phyloP scores from a whole-genome alignment of 2,797 vertebrate genomes.

The Knipowitschia caucasica region DNA sequence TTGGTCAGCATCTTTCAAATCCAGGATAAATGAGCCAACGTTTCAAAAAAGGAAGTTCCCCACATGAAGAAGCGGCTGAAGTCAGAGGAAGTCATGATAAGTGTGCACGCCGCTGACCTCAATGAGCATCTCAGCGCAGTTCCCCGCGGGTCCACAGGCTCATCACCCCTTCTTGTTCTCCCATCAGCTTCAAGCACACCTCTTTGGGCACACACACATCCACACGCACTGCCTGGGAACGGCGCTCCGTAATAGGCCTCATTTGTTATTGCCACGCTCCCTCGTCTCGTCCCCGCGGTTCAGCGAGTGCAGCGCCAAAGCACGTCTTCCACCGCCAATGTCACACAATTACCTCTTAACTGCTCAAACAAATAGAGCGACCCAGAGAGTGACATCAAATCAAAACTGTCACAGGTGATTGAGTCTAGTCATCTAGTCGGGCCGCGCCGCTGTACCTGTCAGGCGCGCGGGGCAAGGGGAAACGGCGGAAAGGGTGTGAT shows the following conservation, averaged over 20 bases:
- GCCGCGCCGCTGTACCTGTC: constrained; percentile 75
- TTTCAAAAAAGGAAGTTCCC: constrained; percentile 8
- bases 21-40: constrained; percentile 29
- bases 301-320: constrained; percentile 77
- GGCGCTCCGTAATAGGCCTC: constrained; percentile 75
- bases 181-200: constrained; percentile 44
- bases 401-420: constrained; percentile 99
- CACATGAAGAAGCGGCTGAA: constrained; percentile 51
- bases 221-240: constrained; percentile 57
- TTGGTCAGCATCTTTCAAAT: constrained; percentile 16
- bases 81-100: constrained; percentile 56
- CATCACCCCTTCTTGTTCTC: constrained; percentile 55
- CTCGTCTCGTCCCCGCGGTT: constrained; percentile 73
- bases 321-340: constrained; percentile 86
- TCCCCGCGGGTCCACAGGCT: constrained; percentile 68
- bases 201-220: constrained; percentile 18
- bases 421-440: constrained; percentile 94
- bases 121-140: constrained; percentile 72
- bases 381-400: constrained; percentile 97
- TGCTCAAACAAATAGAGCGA: constrained; percentile 99
- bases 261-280: constrained; percentile 84
- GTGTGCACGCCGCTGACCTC: constrained; percentile 56
- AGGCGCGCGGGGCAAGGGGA: constrained; percentile 65
- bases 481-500: constrained; percentile 74
- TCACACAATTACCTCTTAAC: constrained; percentile 99